Evolutionary conservation across 2,888 invertebrate genomes (phyloP).

Genomic region (Strigamia transsilvanica): DNA sequence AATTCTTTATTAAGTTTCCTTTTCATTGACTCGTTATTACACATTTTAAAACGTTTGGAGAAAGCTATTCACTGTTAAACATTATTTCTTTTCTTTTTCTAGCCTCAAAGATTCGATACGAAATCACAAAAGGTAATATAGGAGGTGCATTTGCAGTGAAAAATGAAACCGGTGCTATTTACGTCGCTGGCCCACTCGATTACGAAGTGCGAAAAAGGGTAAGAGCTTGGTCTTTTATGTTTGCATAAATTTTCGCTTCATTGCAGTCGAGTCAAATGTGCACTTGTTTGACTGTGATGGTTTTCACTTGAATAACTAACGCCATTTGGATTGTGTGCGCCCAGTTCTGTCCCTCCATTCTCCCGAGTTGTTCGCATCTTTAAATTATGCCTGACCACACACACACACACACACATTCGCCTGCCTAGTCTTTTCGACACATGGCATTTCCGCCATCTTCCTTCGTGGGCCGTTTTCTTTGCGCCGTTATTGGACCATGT

Average conservation of each 20-base stretch:
- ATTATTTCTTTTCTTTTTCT: conserved; percentile 62
- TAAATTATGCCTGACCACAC: conserved; percentile 17
- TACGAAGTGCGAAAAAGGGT: conserved; percentile 96
- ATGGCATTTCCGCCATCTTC: conserved; percentile 10
- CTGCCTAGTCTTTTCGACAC: conserved; percentile 6
- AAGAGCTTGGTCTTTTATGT: conserved; percentile 67
- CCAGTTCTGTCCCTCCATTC: not conserved
- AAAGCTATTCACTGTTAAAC: not conserved
- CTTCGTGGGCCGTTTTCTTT: not conserved
- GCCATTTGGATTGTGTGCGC: not conserved
- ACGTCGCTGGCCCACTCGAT: conserved; percentile 95
- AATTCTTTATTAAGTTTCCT: not conserved
- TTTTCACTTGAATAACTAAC: conserved; percentile 13
- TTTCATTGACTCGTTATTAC: not conserved
- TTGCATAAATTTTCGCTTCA: conserved; percentile 11
- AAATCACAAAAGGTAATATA: conserved; percentile 99
- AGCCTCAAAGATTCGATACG: conserved; percentile 99
- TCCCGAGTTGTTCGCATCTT: not conserved
- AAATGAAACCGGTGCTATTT: conserved; percentile 98
- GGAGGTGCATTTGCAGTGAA: conserved; percentile 97
- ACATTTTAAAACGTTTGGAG: not conserved
- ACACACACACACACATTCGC: not conserved
- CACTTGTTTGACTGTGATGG: not conserved
- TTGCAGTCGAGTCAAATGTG: conserved; percentile 1
- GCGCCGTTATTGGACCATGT: not conserved